phyloP scores from a whole-genome alignment of 2,888 invertebrate species.

The Noctua janthe region DNA sequence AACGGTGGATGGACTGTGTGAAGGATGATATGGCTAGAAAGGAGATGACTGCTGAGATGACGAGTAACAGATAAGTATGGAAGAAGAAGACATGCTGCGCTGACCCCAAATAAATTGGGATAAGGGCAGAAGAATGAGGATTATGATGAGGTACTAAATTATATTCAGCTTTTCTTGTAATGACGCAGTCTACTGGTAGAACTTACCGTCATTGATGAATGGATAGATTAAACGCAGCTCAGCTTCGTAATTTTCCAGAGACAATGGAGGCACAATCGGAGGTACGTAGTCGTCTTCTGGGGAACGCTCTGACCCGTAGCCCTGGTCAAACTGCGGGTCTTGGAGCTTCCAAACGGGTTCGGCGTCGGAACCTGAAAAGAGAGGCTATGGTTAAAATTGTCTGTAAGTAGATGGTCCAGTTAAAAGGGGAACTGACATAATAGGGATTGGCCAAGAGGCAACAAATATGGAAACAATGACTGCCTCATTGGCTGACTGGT shows the following conservation, averaged over 20 bases:
- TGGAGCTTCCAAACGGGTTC: conserved; percentile 90
- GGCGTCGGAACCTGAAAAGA: conserved; percentile 86
- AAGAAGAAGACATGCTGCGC: no score
- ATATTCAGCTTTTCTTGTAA: neutral
- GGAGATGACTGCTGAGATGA: no score
- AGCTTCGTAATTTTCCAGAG: conserved; percentile 90
- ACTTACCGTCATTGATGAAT: conserved; percentile 93
- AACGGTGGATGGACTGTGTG: no score
- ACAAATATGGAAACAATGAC: no score
- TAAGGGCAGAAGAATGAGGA: no score
- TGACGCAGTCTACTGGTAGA: neutral
- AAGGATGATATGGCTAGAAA: no score
- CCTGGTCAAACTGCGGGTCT: conserved; percentile 92
- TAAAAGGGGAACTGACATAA: neutral
- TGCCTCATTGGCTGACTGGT: no score
- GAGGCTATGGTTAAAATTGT: conserved; percentile 17
- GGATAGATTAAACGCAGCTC: conserved; percentile 92
- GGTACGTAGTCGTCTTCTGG: conserved; percentile 95
- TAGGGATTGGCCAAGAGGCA: neutral
- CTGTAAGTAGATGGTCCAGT: neutral
- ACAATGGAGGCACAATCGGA: conserved; percentile 89
- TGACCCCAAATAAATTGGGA: no score
- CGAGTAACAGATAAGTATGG: no score
- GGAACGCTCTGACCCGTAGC: conserved; percentile 94
- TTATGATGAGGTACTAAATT: neutral